These are phyloP conservation scores for Volucella inanis DNA, from an alignment of 2,888 invertebrate genomes.

Conservation along the genomic window DNA sequence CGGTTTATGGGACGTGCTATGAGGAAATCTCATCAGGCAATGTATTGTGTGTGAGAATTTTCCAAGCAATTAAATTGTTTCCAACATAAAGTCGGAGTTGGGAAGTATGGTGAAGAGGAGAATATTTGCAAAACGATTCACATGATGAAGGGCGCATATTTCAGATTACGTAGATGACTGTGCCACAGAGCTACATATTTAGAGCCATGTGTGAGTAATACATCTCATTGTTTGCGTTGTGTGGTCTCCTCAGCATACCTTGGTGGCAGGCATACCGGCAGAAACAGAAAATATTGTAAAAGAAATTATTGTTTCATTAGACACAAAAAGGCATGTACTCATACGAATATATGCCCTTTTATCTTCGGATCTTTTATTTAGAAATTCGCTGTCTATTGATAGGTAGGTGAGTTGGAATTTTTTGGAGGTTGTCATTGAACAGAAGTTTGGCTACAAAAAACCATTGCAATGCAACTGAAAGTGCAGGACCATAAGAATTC, in stretches of 20 bases:
- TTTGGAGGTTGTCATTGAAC: too few species aligned
- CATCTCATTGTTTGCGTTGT: slow-evolving; percentile 52
- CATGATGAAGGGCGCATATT: too few species aligned
- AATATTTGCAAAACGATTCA: too few species aligned
- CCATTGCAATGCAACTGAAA: too few species aligned
- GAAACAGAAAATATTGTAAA: slow-evolving; percentile 50
- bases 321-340: slow-evolving; percentile 59
- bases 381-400: slow-evolving; percentile 56
- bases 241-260: slow-evolving; percentile 63
- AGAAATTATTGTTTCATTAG: slow-evolving; percentile 69
- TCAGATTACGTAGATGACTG: too few species aligned
- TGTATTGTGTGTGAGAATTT: slow-evolving; percentile 59
- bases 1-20: slow-evolving; percentile 36
- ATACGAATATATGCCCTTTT: slow-evolving; percentile 26
- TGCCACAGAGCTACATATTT: too few species aligned
- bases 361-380: slow-evolving; percentile 59
- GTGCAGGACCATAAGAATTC: too few species aligned
- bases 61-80: slow-evolving; percentile 67
- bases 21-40: slow-evolving; percentile 56
- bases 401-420: slow-evolving; percentile 28
- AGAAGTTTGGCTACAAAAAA: too few species aligned
- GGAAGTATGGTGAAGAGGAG: too few species aligned
- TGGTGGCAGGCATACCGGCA: neutral
- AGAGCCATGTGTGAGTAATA: neutral
- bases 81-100: neutral